Conservation (phyloP, 2,888 invertebrate species). For the Onchidella celtica region DNA sequence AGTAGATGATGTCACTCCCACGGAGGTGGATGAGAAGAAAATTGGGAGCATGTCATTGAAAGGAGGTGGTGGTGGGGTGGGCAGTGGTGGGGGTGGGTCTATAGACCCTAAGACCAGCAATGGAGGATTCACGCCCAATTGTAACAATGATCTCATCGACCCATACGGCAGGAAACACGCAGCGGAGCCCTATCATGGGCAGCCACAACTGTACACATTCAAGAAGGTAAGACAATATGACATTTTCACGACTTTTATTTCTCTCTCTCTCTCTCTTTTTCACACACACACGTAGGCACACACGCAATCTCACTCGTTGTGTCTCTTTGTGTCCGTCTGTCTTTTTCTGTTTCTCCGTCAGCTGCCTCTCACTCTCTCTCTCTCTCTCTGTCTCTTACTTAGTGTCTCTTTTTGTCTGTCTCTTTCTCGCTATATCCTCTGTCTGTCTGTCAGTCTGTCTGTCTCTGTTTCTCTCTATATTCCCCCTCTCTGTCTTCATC, state of each 20-base stretch:
- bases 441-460: too few species aligned
- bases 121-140: slow-evolving; percentile 31
- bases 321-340: too few species aligned
- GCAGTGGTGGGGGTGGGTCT: slow-evolving; percentile 12
- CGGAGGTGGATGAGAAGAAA: slow-evolving; percentile 49
- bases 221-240: slow-evolving; percentile 52
- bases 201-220: slow-evolving; percentile 58
- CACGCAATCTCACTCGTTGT: too few species aligned
- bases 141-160: slow-evolving; percentile 50
- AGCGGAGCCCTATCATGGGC: slow-evolving; percentile 52
- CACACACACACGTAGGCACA: too few species aligned
- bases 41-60: slow-evolving; percentile 16
- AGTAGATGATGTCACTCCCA: slow-evolving; percentile 53
- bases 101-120: slow-evolving; percentile 41
- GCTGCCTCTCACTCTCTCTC: too few species aligned
- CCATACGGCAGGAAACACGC: slow-evolving; percentile 54
- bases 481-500: background rate
- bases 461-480: slow-evolving; percentile 13
- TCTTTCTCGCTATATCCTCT: too few species aligned
- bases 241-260: too few species aligned
- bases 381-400: too few species aligned
- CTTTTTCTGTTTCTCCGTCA: too few species aligned
- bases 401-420: too few species aligned
- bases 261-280: too few species aligned
- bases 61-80: background rate